A percentile compares a stretch with the other conserved stretches of the same genome.
These are phyloP conservation scores for Sylvia borin DNA, from an alignment of 2,797 vertebrate genomes.

Conservation along the genomic window DNA sequence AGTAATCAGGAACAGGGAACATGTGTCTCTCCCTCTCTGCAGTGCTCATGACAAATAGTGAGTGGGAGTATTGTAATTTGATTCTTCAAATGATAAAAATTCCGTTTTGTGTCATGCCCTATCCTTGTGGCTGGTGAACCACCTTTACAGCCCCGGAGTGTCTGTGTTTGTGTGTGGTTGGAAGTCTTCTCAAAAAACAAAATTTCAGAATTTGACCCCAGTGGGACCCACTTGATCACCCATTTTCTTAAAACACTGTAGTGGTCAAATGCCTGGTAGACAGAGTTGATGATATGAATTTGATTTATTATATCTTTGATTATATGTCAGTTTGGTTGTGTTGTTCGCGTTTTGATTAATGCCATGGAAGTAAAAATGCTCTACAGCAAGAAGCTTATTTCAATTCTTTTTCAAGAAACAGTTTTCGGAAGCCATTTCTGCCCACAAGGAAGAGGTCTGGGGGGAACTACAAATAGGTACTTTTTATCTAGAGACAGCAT, in stretches of 20 bases:
- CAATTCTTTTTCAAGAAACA: neutral
- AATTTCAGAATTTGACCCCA: neutral
- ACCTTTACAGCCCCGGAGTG: neutral
- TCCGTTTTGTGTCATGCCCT: neutral
- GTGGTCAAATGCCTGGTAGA: neutral
- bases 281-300: neutral
- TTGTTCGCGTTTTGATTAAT: neutral
- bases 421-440: neutral
- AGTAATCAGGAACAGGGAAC: neutral
- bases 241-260: neutral
- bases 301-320: neutral
- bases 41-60: rapidly evolving
- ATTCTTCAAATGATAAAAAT: conserved; percentile 1
- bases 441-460: neutral
- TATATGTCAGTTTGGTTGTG: neutral
- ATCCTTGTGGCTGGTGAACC: neutral
- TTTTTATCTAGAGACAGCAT: neutral
- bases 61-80: neutral
- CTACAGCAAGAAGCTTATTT: neutral
- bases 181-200: neutral
- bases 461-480: neutral
- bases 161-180: neutral
- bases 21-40: neutral
- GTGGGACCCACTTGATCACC: neutral
- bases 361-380: neutral